Base-by-base conservation (phyloP, 2,888 invertebrate genomes). In the Scrobipalpa costella region DNA sequence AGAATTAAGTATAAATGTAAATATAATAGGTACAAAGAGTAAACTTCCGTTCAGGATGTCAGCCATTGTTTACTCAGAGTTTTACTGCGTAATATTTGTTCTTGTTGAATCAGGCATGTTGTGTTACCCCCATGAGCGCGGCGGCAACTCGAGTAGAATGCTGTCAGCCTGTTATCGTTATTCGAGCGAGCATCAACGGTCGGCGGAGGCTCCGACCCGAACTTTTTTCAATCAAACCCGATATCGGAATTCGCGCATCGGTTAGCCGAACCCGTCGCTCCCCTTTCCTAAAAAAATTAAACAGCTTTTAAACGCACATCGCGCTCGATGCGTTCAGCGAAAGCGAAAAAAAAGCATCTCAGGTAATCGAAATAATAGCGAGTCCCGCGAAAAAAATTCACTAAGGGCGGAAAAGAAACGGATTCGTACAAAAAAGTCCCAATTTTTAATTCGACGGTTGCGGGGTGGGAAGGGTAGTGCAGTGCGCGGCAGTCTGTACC, bases 361-460 rank as follows among this genome's bases (percentile, higher is more conserved):
- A 92, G 92, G 92, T 92, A 92, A 90, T 87, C 86, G 88, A 86
- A 88, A 90, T 87, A 90, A 90, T 88, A 75, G 88, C 84, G 84
- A 84, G 82, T 73, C 78, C 80, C 85, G 85, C 86, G 84, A 87
- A 92, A 92, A 92, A 92, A 92, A 90, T 82, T 86, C 88, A 88
- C 89, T 84, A 89, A 86, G 89, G 90, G 90, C 84, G 88, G 88
- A 89, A 92, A 90, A 91, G 90, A 86, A 90, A 89, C 88, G 88
- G 89, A 90, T 90, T 91, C 79, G 74, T 69, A 85, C 76, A 90
- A 90, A 90, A 89, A 90, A 89, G 85, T 85, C 79, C 75, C 63
- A 79, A 84, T 84, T 80, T 86, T 85, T 84, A 88, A 90, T 90
- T 88, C 87, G 81, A 76, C 79, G 79, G 81, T 80, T 76, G 81